Evolutionary conservation across 2,113 vertebrate genomes (phyloP), one percentile per base, ranked within the genome.

Genomic region (Nestor notabilis): DNA sequence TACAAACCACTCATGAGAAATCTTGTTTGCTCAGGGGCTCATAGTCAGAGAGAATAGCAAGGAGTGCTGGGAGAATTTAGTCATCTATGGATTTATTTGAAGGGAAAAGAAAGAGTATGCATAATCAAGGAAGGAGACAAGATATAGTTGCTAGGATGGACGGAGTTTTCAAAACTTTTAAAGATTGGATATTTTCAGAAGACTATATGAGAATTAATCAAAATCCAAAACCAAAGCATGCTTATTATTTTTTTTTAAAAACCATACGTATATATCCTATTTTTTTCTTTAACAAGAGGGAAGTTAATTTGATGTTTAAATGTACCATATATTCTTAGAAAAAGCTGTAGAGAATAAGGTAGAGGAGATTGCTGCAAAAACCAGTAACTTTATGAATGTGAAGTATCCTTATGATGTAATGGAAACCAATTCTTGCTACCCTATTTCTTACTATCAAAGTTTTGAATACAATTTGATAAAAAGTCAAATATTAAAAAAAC

Each of bases 331-430:
- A 69, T 24, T 69, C 43, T 64, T 52, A 68, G 27, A 60, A 93
- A 37, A 12, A 71, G 6, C 33, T 55, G 11, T 64, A 24, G 20
- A 78, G 60, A 66, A 58, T 8, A 61, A 91, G 13, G 7, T 11
- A 69, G 49, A 52, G 14, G 17, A 77, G 1, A 8, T 44, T 84
- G 8, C 16, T 88, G n/a, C 21, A 79, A 88, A 84, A 17, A 77
- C 7, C 16, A 75, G 44, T 21, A 89, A 37, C 3, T 31, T 29
- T 37, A 68, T 27, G 11, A 19, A 69, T 37, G 28, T 86, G 37
- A 94, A 87, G 72, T 78, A 71, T 79, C 20, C 53, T 96, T 39
- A 6, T 85, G n/a, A 84, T 35, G 61, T 78, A 97, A 89, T 17
- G 55, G 44, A 63, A 87, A n/a, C 5, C 37, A 87, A 29, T 52